Base-by-base conservation (phyloP, 2,113 vertebrate genomes). In the Hyaena hyaena region DNA sequence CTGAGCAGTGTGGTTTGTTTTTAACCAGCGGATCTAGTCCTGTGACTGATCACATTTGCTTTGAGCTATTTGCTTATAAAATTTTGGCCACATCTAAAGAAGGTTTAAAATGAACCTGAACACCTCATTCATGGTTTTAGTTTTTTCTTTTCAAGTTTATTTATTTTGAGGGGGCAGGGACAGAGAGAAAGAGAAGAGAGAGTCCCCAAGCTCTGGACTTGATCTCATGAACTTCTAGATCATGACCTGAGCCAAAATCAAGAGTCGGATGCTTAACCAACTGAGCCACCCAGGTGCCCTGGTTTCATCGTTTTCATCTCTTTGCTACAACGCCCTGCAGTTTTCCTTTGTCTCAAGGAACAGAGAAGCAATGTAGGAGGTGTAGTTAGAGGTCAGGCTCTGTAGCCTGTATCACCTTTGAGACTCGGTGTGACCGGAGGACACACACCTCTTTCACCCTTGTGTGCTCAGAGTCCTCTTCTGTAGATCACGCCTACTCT, bases 31-130 rank as follows among this genome's bases (percentile, higher is more conserved):
- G 24, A 9, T 88, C 93, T 93, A 95, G 45, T 92, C 53, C 26
- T 79, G 24, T 68, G 87, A 66, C 24, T 17, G 61, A 83, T 90
- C 6, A n/a, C 12, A 28, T 88, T 93, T 97, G 73, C 43, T 97
- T 92, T 90, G 50, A 90, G 50, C 17, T 53, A 28, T 71, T 91
- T 92, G 66, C 66, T 81, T 73, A 39, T 33, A 93, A 73, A 76
- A 76, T 81, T 81, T 96, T 85, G 81, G 23, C n/a, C 17, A 45
- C 39, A n/a, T 77, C n/a, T 84, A 24, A 89, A 10, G 39, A 71
- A 77, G 50, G 14, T 76, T 58, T 85, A 88, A 86, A 97, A 16
- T 88, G 73, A 92, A 76, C 50, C 4, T 19, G 14, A 82, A 83
- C 17, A 69, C 24, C 35, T 92, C 26, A 68, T n/a, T 77, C 63